A percentile compares a stretch with the other conserved stretches of the same genome.
phyloP scores from a whole-genome alignment of 2,888 invertebrate genomes.

The Escarpia spicata region DNA sequence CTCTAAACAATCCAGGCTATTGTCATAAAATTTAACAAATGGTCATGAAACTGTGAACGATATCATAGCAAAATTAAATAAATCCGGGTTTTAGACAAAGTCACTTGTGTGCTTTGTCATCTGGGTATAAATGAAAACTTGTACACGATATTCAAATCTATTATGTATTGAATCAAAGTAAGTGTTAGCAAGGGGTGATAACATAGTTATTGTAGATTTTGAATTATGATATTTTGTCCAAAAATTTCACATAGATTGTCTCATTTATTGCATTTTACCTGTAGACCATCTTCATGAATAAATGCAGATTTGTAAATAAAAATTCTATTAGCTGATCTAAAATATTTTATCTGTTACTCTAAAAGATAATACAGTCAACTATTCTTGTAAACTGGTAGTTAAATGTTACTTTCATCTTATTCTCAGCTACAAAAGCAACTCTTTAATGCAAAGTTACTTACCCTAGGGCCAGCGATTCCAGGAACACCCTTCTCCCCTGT shows the following conservation, averaged over 20 bases:
- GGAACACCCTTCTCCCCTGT: conserved; percentile 45
- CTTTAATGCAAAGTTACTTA: conserved; percentile 29
- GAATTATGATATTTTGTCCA: too few relatives aligned
- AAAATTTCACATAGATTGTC: too few relatives aligned
- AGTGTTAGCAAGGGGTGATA: too few relatives aligned
- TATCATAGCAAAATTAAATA: too few relatives aligned
- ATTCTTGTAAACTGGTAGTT: background rate
- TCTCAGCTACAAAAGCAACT: background rate
- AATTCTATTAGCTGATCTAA: background rate
- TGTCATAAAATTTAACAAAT: conserved; percentile 37
- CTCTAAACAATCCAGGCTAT: conserved; percentile 35
- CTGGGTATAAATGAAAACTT: too few relatives aligned
- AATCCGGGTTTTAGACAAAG: too few relatives aligned
- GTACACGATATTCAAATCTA: too few relatives aligned
- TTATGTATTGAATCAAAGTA: too few relatives aligned
- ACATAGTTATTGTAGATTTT: too few relatives aligned
- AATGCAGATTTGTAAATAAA: background rate
- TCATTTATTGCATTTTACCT: too few relatives aligned
- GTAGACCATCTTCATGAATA: background rate
- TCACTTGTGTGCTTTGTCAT: too few relatives aligned
- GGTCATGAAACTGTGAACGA: background rate
- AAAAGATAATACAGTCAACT: background rate
- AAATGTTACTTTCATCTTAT: background rate
- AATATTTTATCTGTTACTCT: background rate
- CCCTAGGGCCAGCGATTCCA: conserved; percentile 43